These are phyloP conservation scores for Glandiceps talaboti DNA, from an alignment of 53 echinoderm and acorn worm genomes.

Conservation along the genomic window DNA sequence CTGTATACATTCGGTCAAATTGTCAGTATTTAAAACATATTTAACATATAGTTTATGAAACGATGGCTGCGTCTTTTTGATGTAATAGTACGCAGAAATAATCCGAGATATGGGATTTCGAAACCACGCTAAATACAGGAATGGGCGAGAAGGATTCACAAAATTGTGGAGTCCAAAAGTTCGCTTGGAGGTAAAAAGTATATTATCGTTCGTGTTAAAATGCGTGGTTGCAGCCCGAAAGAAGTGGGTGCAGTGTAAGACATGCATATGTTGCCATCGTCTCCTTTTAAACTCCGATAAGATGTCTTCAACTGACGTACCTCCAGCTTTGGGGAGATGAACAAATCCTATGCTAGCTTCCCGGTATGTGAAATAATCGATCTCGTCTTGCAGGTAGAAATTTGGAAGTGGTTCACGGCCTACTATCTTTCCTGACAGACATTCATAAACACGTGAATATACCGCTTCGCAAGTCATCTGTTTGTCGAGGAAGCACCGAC, in stretches of 20 bases:
- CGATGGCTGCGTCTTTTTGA: not conserved
- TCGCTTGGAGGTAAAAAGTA: not conserved
- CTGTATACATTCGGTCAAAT: not conserved
- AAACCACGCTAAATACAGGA: not conserved
- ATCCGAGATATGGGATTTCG: not conserved
- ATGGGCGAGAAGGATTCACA: not conserved
- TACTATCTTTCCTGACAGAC: not conserved
- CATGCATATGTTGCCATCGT: not conserved
- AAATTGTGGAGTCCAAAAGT: not conserved
- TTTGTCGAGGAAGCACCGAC: not conserved
- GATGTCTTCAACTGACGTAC: not conserved
- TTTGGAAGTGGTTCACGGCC: not conserved
- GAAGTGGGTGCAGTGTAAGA: not conserved
- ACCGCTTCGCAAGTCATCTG: not conserved
- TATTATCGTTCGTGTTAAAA: not conserved
- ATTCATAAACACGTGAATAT: not conserved
- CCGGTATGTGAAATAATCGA: not conserved
- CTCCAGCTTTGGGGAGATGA: not conserved
- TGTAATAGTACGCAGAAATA: not conserved
- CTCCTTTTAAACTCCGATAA: not conserved
- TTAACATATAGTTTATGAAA: not conserved
- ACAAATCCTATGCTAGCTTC: not conserved
- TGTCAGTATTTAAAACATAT: not conserved
- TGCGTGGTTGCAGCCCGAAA: not conserved
- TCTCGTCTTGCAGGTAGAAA: not conserved